Conservation (phyloP, 2,797 vertebrate species). For the Malurus leucopterus region DNA sequence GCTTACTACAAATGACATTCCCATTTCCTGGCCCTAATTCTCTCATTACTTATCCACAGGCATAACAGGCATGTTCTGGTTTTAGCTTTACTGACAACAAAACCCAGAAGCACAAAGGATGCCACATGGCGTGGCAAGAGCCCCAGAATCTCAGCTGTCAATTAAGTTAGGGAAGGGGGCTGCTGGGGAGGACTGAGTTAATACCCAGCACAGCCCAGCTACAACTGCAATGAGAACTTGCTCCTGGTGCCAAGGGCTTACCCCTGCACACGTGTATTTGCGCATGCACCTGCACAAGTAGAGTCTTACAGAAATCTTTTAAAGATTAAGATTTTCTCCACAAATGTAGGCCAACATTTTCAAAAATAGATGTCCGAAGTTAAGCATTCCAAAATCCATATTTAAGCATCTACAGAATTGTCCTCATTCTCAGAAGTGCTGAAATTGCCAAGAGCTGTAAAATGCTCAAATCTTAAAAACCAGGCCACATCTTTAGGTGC, state of each 20-base stretch:
- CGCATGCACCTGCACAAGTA: not conserved
- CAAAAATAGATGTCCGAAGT: conserved; percentile 62
- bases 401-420: conserved; percentile 56
- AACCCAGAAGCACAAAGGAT: not conserved
- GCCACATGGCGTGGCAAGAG: not conserved
- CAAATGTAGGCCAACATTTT: conserved; percentile 53
- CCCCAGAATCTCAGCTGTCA: not conserved
- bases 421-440: conserved; percentile 59
- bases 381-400: conserved; percentile 54
- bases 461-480: conserved; percentile 52
- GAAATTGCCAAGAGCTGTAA: conserved; percentile 50
- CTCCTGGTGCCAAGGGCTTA: not conserved
- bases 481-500: conserved; percentile 54
- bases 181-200: not conserved
- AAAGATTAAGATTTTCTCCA: conserved; percentile 12
- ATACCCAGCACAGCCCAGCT: not conserved
- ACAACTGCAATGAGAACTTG: not conserved
- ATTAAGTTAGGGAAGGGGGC: not conserved
- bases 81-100: not conserved
- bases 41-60: conserved; percentile 16
- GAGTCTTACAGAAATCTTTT: not conserved
- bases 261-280: rapidly evolving
- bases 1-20: conserved; percentile 8
- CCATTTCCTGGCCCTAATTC: conserved; percentile 7
- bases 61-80: not conserved